Base-by-base conservation (phyloP, 2,797 vertebrate species). In the Argentina silus region DNA sequence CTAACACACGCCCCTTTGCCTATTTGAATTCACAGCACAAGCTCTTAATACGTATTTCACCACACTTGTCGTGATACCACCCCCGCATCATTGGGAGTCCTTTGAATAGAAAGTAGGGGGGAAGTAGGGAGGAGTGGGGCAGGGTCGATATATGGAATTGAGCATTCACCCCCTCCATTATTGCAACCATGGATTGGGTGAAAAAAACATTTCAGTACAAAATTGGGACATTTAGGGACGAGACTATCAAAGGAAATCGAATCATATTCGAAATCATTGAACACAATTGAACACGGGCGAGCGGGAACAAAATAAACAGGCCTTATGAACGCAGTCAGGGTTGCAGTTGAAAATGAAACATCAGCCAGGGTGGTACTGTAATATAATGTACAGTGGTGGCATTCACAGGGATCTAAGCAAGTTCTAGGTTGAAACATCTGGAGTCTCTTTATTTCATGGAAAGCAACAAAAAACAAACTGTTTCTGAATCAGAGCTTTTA, bases 211-310 rank as follows among this genome's bases (percentile, higher is more conserved):
- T 59, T 59, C 17, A 17, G 27, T 15, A 8, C 0, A 0, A 42
- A n/a, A 63, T 43, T 44, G 60, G n/a, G 21, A 62, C 12, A 15
- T 42, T 10, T 27, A 36, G 60, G 14, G 9, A 6, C 23, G 11
- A 15, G 60, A 12, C 60, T 15, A 42, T 42, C 19, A 36, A 42
- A 19, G 19, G 43, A 47, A 67, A 67, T 62, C 60, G 23, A 62
- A 62, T 62, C 60, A 62, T 62, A 9, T 42, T 36, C 42, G 60
- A 42, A 62, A 42, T 62, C 60, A 62, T 62, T 62, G n/a, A 36
- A 62, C 23, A 6, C 60, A 42, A 62, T 42, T 60, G 57, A 21
- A 21, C 57, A 21, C 1, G 21, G 14, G 19, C 36, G 60, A 36
- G 27, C 12, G 23, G 27, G 10, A 12, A 62, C 23, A 62, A 42